Evolutionary conservation across 2,888 invertebrate genomes (phyloP), one percentile per base, ranked within the genome.

Genomic region (Tachina grossa): DNA sequence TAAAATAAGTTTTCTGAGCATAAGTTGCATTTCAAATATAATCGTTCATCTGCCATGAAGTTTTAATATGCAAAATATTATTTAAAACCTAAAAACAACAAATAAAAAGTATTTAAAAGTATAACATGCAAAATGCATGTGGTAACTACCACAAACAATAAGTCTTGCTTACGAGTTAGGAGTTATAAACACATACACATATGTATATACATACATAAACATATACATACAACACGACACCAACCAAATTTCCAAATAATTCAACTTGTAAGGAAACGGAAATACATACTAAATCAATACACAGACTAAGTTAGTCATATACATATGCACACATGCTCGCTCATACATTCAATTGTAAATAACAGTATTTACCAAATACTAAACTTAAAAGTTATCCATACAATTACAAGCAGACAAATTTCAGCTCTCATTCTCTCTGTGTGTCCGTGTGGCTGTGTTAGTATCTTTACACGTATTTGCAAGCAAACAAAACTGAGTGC

Each of bases 281-380:
- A 83, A 83, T 85, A 83, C 71, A 83, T 61, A 85, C 85, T 85
- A 85, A 83, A 85, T 80, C 83, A 83, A 83, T 79, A 74, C 43
- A 13, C 43, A 43, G 16, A 14, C 45, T 55, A 19, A n/a, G 53
- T 11, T 45, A 69, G 9, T 49, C 45, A 59, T 5, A 51, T 14
- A 63, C 10, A 53, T 13, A 69, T 19, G 2, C 6, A 53, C 53
- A 41, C 39, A 59, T 10, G 16, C 49, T 22, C 16, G 16, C 49
- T 22, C 16, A 55, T 5, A 10, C 11, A 49, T 14, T 59, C 2
- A 66, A 75, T 79, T 71, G 59, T 74, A 81, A 81, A 81, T 81
- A 81, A 74, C 66, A 66, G 68, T 77, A 76, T 83, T 79, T 76
- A 43, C 65, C 53, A 71, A 79, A 61, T 47, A 82, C 65, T 57